Base-by-base conservation (phyloP, 2,888 invertebrate genomes). In the Maniola hyperantus region DNA sequence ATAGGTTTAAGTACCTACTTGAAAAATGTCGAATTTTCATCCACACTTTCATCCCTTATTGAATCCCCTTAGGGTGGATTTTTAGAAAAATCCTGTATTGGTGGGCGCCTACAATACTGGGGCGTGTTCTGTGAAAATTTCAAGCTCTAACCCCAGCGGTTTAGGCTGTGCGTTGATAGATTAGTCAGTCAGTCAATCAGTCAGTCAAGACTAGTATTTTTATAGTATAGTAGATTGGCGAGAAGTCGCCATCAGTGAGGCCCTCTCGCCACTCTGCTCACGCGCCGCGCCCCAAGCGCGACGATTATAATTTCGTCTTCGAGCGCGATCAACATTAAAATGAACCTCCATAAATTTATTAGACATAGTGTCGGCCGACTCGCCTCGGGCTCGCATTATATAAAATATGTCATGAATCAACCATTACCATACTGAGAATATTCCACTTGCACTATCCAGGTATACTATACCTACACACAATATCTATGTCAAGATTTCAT, bases 271-370 rank as follows among this genome's bases (percentile, higher is more conserved):
- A 42, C 48, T 63, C 63, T 39, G 53, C 64, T 81, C 81, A 78
- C 80, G 82, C 81, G 81, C 81, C 83, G 84, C 81, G 88, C 91
- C 91, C 77, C 81, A 77, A 90, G 91, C 90, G 77, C 87, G 86
- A 83, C 88, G 88, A 89, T 91, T 90, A 91, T 91, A 87, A 90
- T 88, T 62, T 62, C 62, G 62, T 62, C 62, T 91, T 89, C 86
- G 89, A 90, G 83, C 87, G 80, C 91, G 91, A 90, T 91, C 90
- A 91, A 89, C 90, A 89, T 90, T 88, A 91, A 91, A 90, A 91
- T 90, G 89, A 85, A 89, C 83, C 88, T 81, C 84, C 89, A 90
- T 91, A 92, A 91, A 91, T 92, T 92, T 92, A 91, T 92, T 91
- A 91, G 92, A 91, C 92, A 89, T 89, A 91, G 91, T 91, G 91